Percentiles rank a stretch among this genome's conserved stretches.
Conservation (phyloP, 2,888 invertebrate genomes). For the Hemaris fuciformis region DNA sequence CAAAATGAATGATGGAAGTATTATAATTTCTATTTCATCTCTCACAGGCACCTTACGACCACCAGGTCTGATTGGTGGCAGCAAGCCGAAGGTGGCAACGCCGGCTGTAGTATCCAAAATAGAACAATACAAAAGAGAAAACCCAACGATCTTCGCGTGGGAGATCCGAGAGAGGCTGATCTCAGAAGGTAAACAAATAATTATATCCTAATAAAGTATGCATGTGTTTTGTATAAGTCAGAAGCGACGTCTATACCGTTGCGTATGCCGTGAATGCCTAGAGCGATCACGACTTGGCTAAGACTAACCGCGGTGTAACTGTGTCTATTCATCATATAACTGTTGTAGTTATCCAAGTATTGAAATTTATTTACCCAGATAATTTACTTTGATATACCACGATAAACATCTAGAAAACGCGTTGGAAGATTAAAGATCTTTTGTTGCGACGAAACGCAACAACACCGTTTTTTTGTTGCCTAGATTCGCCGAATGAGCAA, state of each 20-base stretch:
- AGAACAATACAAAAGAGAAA: slow-evolving; percentile 98
- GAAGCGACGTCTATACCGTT: slow-evolving; percentile 26
- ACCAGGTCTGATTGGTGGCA: slow-evolving; percentile 95
- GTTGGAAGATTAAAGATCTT: no score
- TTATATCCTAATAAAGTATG: slow-evolving; percentile 11
- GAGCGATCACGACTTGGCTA: slow-evolving; percentile 56
- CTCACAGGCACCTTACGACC: slow-evolving; percentile 90
- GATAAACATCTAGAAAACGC: not conserved
- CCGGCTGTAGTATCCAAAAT: slow-evolving; percentile 98
- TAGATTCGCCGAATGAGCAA: no score
- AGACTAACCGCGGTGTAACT: slow-evolving; percentile 12
- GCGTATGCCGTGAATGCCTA: slow-evolving; percentile 49
- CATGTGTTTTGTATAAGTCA: slow-evolving; percentile 11
- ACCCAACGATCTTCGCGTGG: slow-evolving; percentile 99
- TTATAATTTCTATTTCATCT: not conserved
- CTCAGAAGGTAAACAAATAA: slow-evolving; percentile 90
- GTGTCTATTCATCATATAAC: slow-evolving; percentile 6
- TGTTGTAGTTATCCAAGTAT: not conserved
- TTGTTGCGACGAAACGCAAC: not conserved
- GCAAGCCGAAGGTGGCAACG: slow-evolving; percentile 98
- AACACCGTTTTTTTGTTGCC: no score
- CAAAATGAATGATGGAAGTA: not conserved
- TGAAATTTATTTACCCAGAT: slow-evolving; percentile 2
- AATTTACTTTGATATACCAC: not conserved
- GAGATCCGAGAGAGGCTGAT: slow-evolving; percentile 98